These are phyloP conservation scores for Aplodontia rufa DNA, from an alignment of 2,113 vertebrate genomes.

Conservation along the genomic window DNA sequence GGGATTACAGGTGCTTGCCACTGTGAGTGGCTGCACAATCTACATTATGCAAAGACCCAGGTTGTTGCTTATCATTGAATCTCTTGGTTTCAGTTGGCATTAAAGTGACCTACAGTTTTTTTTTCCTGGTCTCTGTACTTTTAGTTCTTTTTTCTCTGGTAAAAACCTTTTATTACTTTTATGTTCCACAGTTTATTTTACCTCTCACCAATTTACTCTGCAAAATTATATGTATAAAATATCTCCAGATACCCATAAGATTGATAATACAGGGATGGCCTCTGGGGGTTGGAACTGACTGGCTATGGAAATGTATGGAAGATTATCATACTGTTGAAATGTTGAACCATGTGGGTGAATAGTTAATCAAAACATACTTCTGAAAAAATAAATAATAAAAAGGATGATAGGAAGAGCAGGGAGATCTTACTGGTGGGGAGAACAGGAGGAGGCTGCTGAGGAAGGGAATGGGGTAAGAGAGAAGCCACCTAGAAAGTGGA, in stretches of 20 bases:
- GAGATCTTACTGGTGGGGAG: background rate
- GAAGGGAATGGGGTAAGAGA: background rate
- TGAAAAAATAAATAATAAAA: conserved; percentile 10
- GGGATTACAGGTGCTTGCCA: too few species aligned
- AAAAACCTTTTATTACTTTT: background rate
- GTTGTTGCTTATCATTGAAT: background rate
- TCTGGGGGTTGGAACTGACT: background rate
- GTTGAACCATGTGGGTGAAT: background rate
- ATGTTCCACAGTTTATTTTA: background rate
- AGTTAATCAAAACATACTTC: background rate
- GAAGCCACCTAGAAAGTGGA: background rate
- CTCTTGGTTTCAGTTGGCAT: background rate
- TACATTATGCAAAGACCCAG: background rate
- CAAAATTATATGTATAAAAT: background rate
- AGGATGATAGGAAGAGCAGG: background rate
- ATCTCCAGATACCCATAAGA: background rate
- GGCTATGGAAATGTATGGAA: background rate
- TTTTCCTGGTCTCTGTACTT: background rate
- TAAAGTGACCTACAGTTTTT: background rate
- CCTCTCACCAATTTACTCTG: background rate
- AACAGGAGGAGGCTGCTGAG: background rate
- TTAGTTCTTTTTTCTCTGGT: background rate
- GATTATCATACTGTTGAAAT: background rate
- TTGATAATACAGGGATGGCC: background rate
- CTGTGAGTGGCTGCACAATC: background rate